These are phyloP conservation scores for Lates japonicus DNA, from an alignment of 2,797 vertebrate species.

Conservation along the genomic window DNA sequence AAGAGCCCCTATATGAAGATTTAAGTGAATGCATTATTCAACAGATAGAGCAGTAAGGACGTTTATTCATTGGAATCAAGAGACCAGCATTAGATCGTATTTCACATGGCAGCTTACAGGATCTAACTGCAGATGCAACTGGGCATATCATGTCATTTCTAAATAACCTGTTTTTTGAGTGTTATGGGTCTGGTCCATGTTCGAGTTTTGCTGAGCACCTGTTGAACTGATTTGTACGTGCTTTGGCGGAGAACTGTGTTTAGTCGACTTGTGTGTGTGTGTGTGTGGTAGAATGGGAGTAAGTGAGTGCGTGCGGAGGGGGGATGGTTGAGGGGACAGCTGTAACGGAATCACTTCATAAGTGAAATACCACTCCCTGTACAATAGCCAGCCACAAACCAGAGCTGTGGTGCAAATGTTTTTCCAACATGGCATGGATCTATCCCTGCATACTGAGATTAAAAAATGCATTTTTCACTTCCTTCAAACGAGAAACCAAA, in stretches of 20 bases:
- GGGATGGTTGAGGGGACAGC: conserved; percentile 81
- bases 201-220: conserved; percentile 66
- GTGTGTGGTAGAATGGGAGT: conserved; percentile 77
- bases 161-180: conserved; percentile 79
- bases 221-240: conserved; percentile 75
- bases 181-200: conserved; percentile 73
- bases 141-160: conserved; percentile 86
- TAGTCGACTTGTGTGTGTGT: conserved; percentile 60
- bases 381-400: conserved; percentile 92
- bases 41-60: conserved; percentile 78
- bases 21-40: conserved; percentile 80
- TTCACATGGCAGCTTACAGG: conserved; percentile 81
- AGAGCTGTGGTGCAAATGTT: conserved; percentile 91
- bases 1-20: conserved; percentile 62
- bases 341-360: conserved; percentile 92
- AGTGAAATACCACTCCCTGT: conserved; percentile 93
- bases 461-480: conserved; percentile 83
- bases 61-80: conserved; percentile 82
- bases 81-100: conserved; percentile 70
- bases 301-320: conserved; percentile 79
- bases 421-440: conserved; percentile 89
- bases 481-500: conserved; percentile 78
- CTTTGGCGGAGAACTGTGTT: conserved; percentile 78
- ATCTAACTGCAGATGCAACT: conserved; percentile 87
- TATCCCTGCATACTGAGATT: conserved; percentile 85